These are phyloP conservation scores for Eristalis pertinax DNA, from an alignment of 2,888 invertebrate species.

Conservation along the genomic window DNA sequence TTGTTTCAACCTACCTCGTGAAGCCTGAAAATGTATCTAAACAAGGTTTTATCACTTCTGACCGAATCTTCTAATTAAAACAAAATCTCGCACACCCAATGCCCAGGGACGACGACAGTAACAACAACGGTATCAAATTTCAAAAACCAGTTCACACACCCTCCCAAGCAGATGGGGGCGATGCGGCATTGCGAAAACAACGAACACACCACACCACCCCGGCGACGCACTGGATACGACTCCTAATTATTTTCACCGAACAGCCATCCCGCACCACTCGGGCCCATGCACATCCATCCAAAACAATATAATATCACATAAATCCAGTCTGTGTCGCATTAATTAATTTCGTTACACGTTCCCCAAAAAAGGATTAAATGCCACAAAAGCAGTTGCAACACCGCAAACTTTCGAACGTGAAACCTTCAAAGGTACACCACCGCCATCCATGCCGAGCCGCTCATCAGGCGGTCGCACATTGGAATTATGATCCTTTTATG, in stretches of 20 bases:
- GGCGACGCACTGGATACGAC: conserved; percentile 10
- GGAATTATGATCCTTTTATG: conserved; percentile 72
- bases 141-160: conserved; percentile 44
- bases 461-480: conserved; percentile 68
- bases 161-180: conserved; percentile 2
- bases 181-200: neutral
- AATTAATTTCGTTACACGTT: conserved; percentile 79
- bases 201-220: neutral
- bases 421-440: conserved; percentile 57
- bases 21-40: neutral
- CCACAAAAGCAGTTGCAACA: conserved; percentile 75
- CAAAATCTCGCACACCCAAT: conserved; percentile 5
- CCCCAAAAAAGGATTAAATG: conserved; percentile 78
- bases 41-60: conserved; percentile 40
- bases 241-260: conserved; percentile 50
- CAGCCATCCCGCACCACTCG: conserved; percentile 8
- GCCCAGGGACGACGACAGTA: conserved; percentile 22
- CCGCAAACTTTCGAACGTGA: conserved; percentile 68
- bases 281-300: conserved; percentile 21
- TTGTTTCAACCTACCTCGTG: neutral
- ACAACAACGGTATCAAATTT: conserved; percentile 60
- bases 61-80: conserved; percentile 55
- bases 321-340: conserved; percentile 80
- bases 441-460: conserved; percentile 2
- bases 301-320: conserved; percentile 75